Evolutionary conservation across 2,113 vertebrate genomes (phyloP).

Genomic region (Opisthocomus hoazin): DNA sequence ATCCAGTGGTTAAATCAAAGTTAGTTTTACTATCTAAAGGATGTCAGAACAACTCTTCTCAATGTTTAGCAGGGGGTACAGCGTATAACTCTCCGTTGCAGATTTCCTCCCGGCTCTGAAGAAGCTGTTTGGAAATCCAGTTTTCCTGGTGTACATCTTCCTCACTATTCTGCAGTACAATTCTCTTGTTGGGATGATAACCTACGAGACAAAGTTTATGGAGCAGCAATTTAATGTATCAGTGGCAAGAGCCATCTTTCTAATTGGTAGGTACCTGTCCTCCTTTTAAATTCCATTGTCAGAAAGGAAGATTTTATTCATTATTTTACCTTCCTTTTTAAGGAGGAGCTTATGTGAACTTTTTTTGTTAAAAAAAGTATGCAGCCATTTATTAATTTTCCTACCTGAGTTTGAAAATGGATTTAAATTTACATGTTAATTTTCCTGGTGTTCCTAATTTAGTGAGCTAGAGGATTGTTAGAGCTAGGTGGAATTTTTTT

Average conservation of each 20-base stretch:
- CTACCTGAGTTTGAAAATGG: not conserved
- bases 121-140: constrained; percentile 74
- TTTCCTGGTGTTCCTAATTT: not conserved
- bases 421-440: not conserved
- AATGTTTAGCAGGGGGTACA: constrained; percentile 9
- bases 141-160: constrained; percentile 78
- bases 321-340: not conserved
- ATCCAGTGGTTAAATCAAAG: not conserved
- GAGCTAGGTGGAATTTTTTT: not conserved
- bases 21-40: not conserved
- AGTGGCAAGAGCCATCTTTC: constrained; percentile 83
- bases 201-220: constrained; percentile 87
- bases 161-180: constrained; percentile 80
- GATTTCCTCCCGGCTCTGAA: constrained; percentile 82
- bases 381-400: not conserved
- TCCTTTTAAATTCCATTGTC: not conserved
- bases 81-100: constrained; percentile 49
- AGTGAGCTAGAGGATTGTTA: not conserved
- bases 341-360: not conserved
- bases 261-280: constrained; percentile 75
- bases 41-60: not conserved
- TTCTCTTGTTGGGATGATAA: constrained; percentile 77
- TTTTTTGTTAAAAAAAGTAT: not conserved
- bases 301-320: not conserved
- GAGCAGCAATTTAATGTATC: constrained; percentile 88